phyloP scores from a whole-genome alignment of 2,888 invertebrate genomes.

The Acanthopleura granulata region DNA sequence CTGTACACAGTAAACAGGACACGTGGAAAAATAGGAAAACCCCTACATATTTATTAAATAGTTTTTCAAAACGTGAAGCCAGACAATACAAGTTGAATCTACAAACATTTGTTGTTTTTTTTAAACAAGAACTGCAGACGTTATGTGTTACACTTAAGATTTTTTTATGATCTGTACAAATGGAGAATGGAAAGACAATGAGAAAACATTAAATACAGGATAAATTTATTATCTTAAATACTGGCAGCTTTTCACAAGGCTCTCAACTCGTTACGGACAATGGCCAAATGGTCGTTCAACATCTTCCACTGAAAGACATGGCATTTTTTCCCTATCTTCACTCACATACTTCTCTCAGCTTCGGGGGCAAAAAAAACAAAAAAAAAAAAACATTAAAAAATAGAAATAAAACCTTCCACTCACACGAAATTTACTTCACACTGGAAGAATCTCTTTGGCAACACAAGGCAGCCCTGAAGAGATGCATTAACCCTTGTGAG shows the following conservation, averaged over 20 bases:
- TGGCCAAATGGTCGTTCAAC: conserved; percentile 5
- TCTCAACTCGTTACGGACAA: neutral
- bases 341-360: conserved; percentile 10
- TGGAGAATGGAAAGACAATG: conserved; percentile 15
- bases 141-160: conserved; percentile 13
- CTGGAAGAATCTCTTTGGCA: conserved; percentile 17
- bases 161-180: conserved; percentile 20
- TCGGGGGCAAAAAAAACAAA: neutral
- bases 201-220: conserved; percentile 17
- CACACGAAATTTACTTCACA: conserved; percentile 7
- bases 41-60: conserved; percentile 19
- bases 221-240: conserved; percentile 8
- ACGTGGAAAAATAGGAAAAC: conserved; percentile 16
- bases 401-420: neutral
- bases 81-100: conserved; percentile 12
- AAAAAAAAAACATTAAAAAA: neutral
- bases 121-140: conserved; percentile 18
- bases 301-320: conserved; percentile 16
- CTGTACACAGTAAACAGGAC: neutral
- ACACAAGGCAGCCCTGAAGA: conserved; percentile 5
- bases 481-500: neutral
- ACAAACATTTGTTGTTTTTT: conserved; percentile 19
- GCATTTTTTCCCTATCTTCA: conserved; percentile 10
- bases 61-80: neutral
- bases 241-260: neutral